Conservation (phyloP, 2,113 vertebrate genomes). For the Chaetodon auriga region DNA sequence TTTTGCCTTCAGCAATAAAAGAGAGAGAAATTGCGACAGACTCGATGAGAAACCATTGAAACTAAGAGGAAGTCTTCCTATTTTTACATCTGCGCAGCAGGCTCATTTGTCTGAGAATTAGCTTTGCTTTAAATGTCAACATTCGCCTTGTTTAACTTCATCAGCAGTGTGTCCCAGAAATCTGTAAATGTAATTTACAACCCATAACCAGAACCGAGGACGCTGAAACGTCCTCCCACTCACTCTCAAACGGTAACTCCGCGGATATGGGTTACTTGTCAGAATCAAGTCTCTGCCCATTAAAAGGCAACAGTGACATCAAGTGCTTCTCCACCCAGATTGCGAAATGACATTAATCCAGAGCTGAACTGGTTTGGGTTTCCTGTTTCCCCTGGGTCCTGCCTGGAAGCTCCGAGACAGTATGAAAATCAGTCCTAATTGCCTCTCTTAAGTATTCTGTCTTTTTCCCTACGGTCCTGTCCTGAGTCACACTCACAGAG, state of each 20-base stretch:
- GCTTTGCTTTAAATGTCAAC: constrained; percentile 49
- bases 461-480: constrained; percentile 17
- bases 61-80: constrained; percentile 15
- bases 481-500: constrained; percentile 9
- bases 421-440: constrained; percentile 44
- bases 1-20: constrained; percentile 30
- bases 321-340: constrained; percentile 6
- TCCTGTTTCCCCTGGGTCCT: constrained; percentile 13
- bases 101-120: constrained; percentile 32
- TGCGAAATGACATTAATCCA: constrained; percentile 32
- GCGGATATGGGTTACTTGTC: background rate
- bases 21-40: constrained; percentile 19
- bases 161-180: constrained; percentile 25
- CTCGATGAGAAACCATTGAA: constrained; percentile 12
- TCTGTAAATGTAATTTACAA: constrained; percentile 32
- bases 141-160: constrained; percentile 39
- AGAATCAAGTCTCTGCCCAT: constrained; percentile 10
- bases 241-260: constrained; percentile 20
- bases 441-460: constrained; percentile 31
- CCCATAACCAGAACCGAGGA: constrained; percentile 7
- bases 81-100: constrained; percentile 16
- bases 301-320: constrained; percentile 18
- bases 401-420: constrained; percentile 21
- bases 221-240: constrained; percentile 27
- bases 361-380: constrained; percentile 7